A percentile compares a stretch with the other conserved stretches of the same genome.
These are phyloP conservation scores for Microtus montanus DNA, from an alignment of 2,113 vertebrate species.

Conservation along the genomic window DNA sequence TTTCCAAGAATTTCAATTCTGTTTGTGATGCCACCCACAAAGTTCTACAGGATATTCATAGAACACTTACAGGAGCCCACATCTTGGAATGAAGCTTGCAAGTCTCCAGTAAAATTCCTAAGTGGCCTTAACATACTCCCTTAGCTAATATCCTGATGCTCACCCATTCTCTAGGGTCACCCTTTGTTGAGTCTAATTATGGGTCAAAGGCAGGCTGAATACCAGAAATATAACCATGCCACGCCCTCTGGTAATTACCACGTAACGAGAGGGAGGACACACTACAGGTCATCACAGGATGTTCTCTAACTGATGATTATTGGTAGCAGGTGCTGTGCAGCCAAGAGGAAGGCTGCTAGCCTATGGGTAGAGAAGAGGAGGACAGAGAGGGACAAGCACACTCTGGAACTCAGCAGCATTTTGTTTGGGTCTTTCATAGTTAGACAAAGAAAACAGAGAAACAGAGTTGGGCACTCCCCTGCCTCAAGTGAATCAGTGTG, in stretches of 20 bases:
- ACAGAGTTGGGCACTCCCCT: not conserved
- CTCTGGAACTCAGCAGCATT: not conserved
- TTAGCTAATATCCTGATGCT: not conserved
- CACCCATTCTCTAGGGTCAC: not conserved
- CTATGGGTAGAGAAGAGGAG: too few species aligned
- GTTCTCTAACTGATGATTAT: not conserved
- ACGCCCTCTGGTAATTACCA: not conserved
- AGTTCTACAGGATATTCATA: not conserved
- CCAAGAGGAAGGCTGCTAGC: too few species aligned
- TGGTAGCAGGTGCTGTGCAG: too few species aligned
- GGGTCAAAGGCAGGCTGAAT: not conserved
- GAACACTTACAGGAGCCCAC: not conserved
- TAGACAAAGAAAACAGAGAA: not conserved
- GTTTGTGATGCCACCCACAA: not conserved
- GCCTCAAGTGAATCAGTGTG: not conserved
- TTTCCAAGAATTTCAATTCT: not conserved
- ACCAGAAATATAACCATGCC: not conserved
- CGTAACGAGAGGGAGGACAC: accelerated
- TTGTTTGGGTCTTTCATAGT: not conserved
- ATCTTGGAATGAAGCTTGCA: too few species aligned
- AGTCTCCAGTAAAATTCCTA: not conserved
- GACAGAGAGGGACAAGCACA: not conserved
- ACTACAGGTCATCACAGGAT: not conserved
- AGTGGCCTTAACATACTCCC: not conserved
- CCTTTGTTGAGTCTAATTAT: not conserved